Evolutionary conservation across 2,113 vertebrate genomes (phyloP).

Genomic region (Zosterops pallidus): DNA sequence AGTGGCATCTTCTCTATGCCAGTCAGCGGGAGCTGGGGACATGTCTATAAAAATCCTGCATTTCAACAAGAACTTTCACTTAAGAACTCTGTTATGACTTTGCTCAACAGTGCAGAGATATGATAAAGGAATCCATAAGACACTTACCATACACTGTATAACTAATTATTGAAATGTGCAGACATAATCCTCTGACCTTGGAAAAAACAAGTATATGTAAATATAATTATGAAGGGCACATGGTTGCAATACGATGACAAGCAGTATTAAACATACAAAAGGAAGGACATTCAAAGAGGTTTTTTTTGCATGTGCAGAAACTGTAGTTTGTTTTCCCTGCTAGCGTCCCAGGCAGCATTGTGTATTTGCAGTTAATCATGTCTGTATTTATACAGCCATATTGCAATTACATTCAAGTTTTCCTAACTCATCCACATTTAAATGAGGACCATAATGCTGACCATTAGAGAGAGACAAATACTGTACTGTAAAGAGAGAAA

Average conservation of each 20-base stretch:
- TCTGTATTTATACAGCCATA: background rate
- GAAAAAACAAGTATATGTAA: background rate
- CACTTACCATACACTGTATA: background rate
- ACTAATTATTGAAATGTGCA: background rate
- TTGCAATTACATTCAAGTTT: background rate
- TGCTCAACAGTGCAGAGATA: background rate
- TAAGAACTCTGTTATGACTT: background rate
- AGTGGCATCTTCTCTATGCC: rapidly evolving
- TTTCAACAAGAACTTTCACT: background rate
- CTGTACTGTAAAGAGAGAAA: background rate
- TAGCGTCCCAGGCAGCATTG: background rate
- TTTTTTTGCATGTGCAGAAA: background rate
- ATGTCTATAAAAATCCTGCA: background rate
- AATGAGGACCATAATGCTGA: slow-evolving; percentile 11
- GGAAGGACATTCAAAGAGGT: background rate
- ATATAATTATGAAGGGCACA: background rate
- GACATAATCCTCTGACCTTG: background rate
- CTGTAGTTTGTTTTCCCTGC: background rate
- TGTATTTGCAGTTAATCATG: slow-evolving; percentile 5
- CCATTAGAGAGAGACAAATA: background rate
- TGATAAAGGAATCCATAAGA: background rate
- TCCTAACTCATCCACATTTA: slow-evolving; percentile 7
- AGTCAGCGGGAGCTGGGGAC: background rate
- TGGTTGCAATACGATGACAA: background rate
- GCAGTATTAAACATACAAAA: background rate